Percentiles rank a stretch among this genome's conserved stretches.
Conservation (phyloP, 1,140 invertebrate genomes). For the Lepidurus couesii region DNA sequence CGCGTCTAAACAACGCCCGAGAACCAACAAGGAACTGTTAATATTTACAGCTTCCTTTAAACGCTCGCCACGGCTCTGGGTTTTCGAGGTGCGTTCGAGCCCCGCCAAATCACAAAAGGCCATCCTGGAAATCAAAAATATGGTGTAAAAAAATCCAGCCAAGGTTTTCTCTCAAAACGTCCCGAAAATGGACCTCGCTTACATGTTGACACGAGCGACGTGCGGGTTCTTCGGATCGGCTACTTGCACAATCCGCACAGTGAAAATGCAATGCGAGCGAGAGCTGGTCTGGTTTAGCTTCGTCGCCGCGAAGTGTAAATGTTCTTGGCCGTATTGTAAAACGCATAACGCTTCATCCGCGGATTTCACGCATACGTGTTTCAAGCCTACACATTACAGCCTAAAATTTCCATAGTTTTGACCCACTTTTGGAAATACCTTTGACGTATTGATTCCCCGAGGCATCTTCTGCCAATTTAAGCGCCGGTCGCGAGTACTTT, state of each 20-base stretch:
- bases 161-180: not conserved
- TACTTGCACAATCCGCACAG: conserved; percentile 61
- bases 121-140: conserved; percentile 41
- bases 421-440: conserved; percentile 44
- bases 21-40: conserved; percentile 78
- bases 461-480: conserved; percentile 56
- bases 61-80: conserved; percentile 71
- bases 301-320: conserved; percentile 76
- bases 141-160: not conserved
- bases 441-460: conserved; percentile 67
- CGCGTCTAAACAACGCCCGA: conserved; percentile 74
- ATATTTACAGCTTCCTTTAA: conserved; percentile 84
- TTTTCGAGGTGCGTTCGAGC: conserved; percentile 78
- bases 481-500: conserved; percentile 45
- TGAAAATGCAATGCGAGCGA: conserved; percentile 82
- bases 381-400: conserved; percentile 48
- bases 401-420: not conserved
- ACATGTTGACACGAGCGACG: conserved; percentile 3
- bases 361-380: conserved; percentile 63
- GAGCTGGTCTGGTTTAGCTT: conserved; percentile 77
- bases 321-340: conserved; percentile 69
- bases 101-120: conserved; percentile 88
- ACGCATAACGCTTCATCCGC: conserved; percentile 73
- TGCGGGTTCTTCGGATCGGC: conserved; percentile 24
- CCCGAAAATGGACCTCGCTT: conserved; percentile 28